Evolutionary conservation across 2,113 vertebrate species (phyloP).

Genomic region (Notechis scutatus): DNA sequence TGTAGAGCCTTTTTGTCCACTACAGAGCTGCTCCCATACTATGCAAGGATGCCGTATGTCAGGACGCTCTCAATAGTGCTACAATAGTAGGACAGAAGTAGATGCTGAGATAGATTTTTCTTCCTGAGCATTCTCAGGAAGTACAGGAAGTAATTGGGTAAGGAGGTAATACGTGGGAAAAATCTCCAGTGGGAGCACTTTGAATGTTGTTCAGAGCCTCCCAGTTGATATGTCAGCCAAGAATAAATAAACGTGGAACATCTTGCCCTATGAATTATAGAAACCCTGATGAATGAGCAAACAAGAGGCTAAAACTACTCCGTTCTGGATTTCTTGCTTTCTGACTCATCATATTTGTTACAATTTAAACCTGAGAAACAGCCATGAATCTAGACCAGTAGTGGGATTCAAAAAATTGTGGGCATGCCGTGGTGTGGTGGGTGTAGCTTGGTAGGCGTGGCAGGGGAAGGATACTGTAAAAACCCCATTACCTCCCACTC

Average conservation of each 20-base stretch:
- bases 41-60: too few species aligned
- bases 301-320: neutral
- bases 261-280: conserved; percentile 9
- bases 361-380: conserved; percentile 23
- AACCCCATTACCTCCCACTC: too few species aligned
- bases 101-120: too few species aligned
- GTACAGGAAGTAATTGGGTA: neutral
- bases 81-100: too few species aligned
- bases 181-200: neutral
- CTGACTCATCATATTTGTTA: conserved; percentile 22
- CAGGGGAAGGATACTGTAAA: too few species aligned
- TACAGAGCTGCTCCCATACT: too few species aligned
- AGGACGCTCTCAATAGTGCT: too few species aligned
- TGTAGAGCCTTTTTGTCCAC: too few species aligned
- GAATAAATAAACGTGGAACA: neutral
- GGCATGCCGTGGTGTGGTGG: too few species aligned
- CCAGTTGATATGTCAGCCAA: neutral
- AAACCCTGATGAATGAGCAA: neutral
- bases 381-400: neutral
- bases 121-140: too few species aligned
- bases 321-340: neutral
- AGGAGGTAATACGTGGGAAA: neutral
- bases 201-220: conserved; percentile 2
- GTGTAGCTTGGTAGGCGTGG: too few species aligned
- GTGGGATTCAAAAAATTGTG: too few species aligned